Conservation (phyloP, 1,140 invertebrate genomes). For the Aphelenchoides avenae region DNA sequence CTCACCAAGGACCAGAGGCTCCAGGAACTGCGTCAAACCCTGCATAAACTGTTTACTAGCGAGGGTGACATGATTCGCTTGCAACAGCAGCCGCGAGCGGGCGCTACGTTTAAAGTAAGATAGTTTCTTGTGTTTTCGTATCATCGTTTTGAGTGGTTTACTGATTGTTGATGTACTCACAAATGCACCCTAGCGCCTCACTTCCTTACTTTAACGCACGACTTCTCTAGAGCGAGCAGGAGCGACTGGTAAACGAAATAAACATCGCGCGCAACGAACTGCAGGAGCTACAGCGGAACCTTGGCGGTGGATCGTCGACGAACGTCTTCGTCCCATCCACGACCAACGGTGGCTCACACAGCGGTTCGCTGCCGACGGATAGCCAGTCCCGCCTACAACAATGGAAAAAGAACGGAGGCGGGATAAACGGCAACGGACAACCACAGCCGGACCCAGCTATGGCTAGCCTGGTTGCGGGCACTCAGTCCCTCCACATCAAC, state of each 20-base stretch:
- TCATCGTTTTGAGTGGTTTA: background rate
- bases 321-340: background rate
- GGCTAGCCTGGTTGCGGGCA: slow-evolving; percentile 13
- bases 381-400: slow-evolving; percentile 29
- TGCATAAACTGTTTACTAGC: slow-evolving; percentile 11
- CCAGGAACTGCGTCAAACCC: slow-evolving; percentile 5
- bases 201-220: no score
- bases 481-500: slow-evolving; percentile 19
- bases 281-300: slow-evolving; percentile 12
- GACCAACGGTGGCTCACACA: slow-evolving; percentile 8
- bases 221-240: slow-evolving; percentile 22
- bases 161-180: no score
- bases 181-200: no score
- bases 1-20: slow-evolving; percentile 5
- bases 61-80: slow-evolving; percentile 7
- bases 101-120: background rate
- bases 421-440: slow-evolving; percentile 6
- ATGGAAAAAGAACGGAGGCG: slow-evolving; percentile 25
- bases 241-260: slow-evolving; percentile 15
- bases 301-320: slow-evolving; percentile 1
- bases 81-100: slow-evolving; percentile 1
- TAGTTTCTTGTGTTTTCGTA: background rate
- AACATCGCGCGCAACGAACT: slow-evolving; percentile 17
- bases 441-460: slow-evolving; percentile 5
- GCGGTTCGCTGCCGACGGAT: slow-evolving; percentile 7